phyloP scores from a whole-genome alignment of 2,797 vertebrate genomes.

The Cossypha polioptera region DNA sequence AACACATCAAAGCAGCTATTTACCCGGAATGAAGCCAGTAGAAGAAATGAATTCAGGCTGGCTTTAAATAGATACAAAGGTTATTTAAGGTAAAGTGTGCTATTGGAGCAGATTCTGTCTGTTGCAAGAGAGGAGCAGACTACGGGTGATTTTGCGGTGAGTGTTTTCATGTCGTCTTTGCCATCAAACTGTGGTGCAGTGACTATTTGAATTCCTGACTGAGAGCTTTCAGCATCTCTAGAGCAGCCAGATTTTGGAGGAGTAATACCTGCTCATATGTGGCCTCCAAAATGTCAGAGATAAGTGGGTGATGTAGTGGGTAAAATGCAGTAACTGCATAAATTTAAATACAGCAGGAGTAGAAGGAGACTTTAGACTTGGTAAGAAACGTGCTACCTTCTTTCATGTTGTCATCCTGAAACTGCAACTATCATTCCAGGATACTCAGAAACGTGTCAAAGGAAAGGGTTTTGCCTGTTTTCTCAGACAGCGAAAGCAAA shows the following conservation, averaged over 20 bases:
- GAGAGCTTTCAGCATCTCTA: not conserved
- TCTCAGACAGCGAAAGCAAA: slow-evolving; percentile 51
- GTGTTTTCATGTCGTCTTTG: not conserved
- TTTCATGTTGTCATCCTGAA: slow-evolving; percentile 61
- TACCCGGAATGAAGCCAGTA: slow-evolving; percentile 2
- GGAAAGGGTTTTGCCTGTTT: slow-evolving; percentile 42
- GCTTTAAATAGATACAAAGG: slow-evolving; percentile 16
- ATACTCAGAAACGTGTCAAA: slow-evolving; percentile 49
- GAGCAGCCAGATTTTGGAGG: not conserved
- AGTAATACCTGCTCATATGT: not conserved
- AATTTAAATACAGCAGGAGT: not conserved
- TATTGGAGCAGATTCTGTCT: not conserved
- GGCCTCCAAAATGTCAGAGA: not conserved
- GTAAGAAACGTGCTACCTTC: not conserved
- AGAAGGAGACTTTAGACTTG: not conserved
- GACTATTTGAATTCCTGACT: not conserved
- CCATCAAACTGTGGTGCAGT: not conserved
- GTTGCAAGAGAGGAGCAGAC: not conserved
- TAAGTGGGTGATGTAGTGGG: not conserved
- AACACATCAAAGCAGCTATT: slow-evolving; percentile 49
- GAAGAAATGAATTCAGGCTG: slow-evolving; percentile 10
- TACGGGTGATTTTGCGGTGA: not conserved
- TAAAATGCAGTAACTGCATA: not conserved
- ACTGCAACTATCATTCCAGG: slow-evolving; percentile 46
- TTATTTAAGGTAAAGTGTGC: slow-evolving; percentile 37